phyloP scores from a whole-genome alignment of 2,888 invertebrate species.

The Andrena minutula region DNA sequence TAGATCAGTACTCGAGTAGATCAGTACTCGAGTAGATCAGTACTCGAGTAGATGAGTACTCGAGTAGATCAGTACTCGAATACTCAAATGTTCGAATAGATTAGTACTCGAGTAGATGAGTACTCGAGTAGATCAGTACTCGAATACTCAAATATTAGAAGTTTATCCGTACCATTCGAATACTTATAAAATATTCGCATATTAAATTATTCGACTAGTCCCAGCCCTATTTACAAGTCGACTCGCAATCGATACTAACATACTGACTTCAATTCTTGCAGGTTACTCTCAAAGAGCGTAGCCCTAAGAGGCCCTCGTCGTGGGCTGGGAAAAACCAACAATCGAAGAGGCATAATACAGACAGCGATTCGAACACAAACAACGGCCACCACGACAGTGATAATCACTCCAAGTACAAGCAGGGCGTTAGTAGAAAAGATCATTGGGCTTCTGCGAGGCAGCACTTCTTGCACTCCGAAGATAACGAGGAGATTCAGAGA shows the following conservation, averaged over 20 bases:
- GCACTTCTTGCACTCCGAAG: constrained; percentile 78
- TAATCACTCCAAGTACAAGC: constrained; percentile 77
- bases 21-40: too few species aligned
- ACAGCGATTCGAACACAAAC: constrained; percentile 77
- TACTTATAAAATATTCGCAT: too few species aligned
- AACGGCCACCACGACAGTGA: constrained; percentile 74
- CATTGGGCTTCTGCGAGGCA: constrained; percentile 83
- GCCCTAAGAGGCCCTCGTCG: constrained; percentile 78
- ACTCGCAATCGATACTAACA: neutral
- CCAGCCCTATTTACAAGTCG: neutral
- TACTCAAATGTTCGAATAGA: too few species aligned
- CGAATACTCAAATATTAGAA: too few species aligned
- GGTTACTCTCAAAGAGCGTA: constrained; percentile 82
- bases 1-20: too few species aligned
- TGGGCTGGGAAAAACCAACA: constrained; percentile 81
- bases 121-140: too few species aligned
- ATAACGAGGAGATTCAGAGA: constrained; percentile 74
- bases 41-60: too few species aligned
- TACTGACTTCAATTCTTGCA: constrained; percentile 44
- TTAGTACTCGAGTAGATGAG: too few species aligned
- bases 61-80: too few species aligned
- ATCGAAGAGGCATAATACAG: constrained; percentile 77
- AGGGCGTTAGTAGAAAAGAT: constrained; percentile 79
- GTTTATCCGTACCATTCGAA: too few species aligned
- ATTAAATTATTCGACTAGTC: too few species aligned